These are phyloP conservation scores for Drosophila lowei DNA, from an alignment of 1,140 invertebrate species.

Conservation along the genomic window DNA sequence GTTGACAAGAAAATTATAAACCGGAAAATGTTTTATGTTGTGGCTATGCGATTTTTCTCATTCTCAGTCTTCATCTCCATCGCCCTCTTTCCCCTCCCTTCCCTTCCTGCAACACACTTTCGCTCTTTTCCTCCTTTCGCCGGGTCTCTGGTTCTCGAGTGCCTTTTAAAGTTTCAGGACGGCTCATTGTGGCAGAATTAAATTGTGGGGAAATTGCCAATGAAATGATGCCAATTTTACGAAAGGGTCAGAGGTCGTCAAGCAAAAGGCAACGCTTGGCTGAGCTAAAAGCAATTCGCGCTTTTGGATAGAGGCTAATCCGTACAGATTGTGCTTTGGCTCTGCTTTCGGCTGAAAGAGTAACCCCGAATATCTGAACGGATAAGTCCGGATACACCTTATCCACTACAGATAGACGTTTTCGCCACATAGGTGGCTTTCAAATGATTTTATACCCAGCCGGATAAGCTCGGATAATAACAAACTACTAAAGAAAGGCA, in stretches of 20 bases:
- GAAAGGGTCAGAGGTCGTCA: conserved; percentile 37
- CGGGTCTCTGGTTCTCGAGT: conserved; percentile 24
- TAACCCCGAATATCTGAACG: too few relatives aligned
- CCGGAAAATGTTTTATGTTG: conserved; percentile 81
- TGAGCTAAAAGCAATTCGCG: conserved; percentile 28
- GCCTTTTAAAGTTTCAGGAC: conserved; percentile 45
- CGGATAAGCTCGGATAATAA: too few relatives aligned
- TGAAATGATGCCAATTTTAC: conserved; percentile 61
- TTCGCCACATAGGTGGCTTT: too few relatives aligned
- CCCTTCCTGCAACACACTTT: conserved; percentile 16
- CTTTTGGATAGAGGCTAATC: too few relatives aligned
- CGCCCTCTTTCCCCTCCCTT: neutral
- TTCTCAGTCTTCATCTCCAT: neutral
- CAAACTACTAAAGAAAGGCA: too few relatives aligned
- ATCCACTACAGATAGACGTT: too few relatives aligned
- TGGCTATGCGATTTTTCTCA: conserved; percentile 57
- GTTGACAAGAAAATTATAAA: conserved; percentile 82
- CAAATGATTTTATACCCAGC: too few relatives aligned
- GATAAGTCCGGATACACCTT: too few relatives aligned
- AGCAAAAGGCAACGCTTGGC: conserved; percentile 16
- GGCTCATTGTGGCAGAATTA: conserved; percentile 60
- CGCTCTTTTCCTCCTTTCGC: neutral
- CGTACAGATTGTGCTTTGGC: too few relatives aligned
- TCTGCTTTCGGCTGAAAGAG: too few relatives aligned
- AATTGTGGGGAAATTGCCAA: conserved; percentile 69